phyloP scores from a whole-genome alignment of 2,113 vertebrate genomes.

The Aldabrachelys gigantea region DNA sequence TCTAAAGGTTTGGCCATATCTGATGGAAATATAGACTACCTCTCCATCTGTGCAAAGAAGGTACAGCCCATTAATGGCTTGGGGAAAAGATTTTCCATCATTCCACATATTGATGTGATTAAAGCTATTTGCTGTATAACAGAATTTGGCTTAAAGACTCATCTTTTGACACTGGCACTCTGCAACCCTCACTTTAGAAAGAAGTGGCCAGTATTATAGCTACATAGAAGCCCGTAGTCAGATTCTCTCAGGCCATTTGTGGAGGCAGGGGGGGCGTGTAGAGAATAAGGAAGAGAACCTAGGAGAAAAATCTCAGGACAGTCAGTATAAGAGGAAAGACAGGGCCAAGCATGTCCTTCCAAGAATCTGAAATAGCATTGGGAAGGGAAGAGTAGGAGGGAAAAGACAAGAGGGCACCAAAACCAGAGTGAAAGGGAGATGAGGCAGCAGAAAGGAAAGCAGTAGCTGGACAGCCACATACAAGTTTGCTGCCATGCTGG shows the following conservation, averaged over 20 bases:
- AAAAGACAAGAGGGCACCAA: background rate
- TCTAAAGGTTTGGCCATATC: background rate
- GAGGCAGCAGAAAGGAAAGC: background rate
- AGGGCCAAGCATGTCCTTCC: background rate
- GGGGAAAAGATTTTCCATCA: background rate
- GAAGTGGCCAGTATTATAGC: background rate
- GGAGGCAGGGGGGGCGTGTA: no score
- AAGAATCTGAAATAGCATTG: background rate
- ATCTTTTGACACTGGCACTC: background rate
- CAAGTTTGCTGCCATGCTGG: background rate
- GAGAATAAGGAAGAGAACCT: accelerated
- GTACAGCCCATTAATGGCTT: background rate
- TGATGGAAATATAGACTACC: background rate
- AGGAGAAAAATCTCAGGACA: background rate
- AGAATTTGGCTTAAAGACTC: no score
- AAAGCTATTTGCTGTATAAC: no score
- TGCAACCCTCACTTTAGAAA: background rate
- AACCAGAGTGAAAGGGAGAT: background rate
- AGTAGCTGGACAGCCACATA: background rate
- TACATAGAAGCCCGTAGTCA: background rate
- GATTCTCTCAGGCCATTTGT: background rate
- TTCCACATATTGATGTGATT: background rate
- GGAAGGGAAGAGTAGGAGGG: background rate
- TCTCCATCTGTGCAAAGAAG: background rate
- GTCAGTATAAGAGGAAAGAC: background rate